Evolutionary conservation across 2,113 vertebrate species (phyloP).

Genomic region (Telmatochromis sp.): DNA sequence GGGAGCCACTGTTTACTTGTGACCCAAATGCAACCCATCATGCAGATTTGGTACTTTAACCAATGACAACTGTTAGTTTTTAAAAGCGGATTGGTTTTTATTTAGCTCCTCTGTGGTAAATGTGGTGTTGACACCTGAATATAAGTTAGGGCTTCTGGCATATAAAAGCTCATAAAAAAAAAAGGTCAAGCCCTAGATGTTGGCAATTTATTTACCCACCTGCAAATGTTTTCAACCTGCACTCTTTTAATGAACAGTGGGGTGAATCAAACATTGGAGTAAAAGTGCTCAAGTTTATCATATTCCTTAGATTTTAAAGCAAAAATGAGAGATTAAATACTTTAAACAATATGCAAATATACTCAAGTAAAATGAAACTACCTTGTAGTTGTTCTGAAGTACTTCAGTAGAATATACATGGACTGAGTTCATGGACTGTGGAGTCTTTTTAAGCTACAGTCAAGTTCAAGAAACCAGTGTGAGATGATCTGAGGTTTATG

Average conservation of each 20-base stretch:
- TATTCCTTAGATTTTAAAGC: neutral
- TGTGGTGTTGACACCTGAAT: neutral
- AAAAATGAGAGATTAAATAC: neutral
- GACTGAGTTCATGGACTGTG: neutral
- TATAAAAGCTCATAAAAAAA: neutral
- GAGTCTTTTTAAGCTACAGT: neutral
- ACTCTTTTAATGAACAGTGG: neutral
- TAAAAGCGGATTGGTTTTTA: neutral
- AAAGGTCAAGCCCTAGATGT: neutral
- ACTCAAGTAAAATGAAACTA: accelerated
- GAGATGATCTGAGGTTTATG: neutral
- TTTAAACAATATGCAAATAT: neutral
- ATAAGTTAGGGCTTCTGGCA: neutral
- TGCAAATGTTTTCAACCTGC: neutral
- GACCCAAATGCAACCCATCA: slow-evolving; percentile 2
- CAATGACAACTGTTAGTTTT: neutral
- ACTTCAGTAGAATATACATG: neutral
- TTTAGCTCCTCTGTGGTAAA: neutral
- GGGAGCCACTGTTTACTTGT: neutral
- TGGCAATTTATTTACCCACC: neutral
- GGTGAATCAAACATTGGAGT: neutral
- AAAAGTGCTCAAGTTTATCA: neutral
- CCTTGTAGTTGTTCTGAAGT: neutral
- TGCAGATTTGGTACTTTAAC: neutral
- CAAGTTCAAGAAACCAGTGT: neutral